phyloP scores from a whole-genome alignment of 2,113 vertebrate genomes.

The Paracanthobrama guichenoti region DNA sequence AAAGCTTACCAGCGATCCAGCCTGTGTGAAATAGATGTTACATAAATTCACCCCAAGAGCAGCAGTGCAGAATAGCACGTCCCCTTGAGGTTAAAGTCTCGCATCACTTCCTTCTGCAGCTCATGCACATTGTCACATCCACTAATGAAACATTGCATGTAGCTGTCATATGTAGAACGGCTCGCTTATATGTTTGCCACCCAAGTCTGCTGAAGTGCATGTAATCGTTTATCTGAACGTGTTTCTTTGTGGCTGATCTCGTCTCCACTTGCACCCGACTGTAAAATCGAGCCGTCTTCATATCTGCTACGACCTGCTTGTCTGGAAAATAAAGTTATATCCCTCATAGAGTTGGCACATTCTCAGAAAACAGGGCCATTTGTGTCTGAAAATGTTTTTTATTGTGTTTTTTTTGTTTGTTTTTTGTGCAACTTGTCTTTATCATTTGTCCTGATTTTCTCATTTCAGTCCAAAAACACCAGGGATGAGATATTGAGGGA shows the following conservation, averaged over 20 bases:
- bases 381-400: neutral
- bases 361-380: neutral
- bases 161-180: neutral
- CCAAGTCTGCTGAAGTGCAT: neutral
- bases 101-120: conserved; percentile 36
- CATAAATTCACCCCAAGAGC: neutral
- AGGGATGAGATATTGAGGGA: neutral
- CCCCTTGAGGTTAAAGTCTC: conserved; percentile 34
- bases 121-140: conserved; percentile 13
- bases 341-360: neutral
- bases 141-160: neutral
- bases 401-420: too few species aligned
- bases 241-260: neutral
- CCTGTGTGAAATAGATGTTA: neutral
- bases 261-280: neutral
- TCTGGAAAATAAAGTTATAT: neutral
- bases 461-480: neutral
- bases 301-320: neutral
- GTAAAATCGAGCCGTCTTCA: neutral
- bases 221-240: neutral
- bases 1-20: neutral
- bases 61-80: conserved; percentile 36
- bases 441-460: neutral
- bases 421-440: neutral
- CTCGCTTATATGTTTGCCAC: neutral